Base-by-base conservation (phyloP, 1,140 invertebrate genomes). In the Drosophila varians region DNA sequence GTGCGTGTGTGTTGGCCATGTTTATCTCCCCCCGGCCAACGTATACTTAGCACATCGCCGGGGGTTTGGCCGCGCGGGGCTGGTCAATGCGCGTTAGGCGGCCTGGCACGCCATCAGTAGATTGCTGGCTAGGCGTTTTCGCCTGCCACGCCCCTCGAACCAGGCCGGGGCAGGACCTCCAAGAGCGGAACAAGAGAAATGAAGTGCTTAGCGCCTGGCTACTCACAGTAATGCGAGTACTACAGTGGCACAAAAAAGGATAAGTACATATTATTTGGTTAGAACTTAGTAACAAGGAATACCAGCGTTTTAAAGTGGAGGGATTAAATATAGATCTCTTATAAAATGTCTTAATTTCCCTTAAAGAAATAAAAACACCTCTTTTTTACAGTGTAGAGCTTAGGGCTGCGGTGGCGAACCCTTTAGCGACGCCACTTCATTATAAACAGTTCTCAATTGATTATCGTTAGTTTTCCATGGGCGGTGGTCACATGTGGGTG, bases 401-500 rank as follows among this genome's bases (percentile, higher is more conserved):
- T 19, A 31, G 12, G 9, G 8, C 2, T 45, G 19, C 43, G 51
- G 34, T 31, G 49, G 28, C 18, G 42, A 72, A 72, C 56, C 56
- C 76, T 73, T 69, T 69, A 72, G 66, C 62, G 54, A 82, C 72
- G 45, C 80, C 80, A 86, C 80, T 84, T 84, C 80, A 86, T 84
- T 84, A 86, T 84, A 86, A 79, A 86, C 80, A 86, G 86, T 84
- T 84, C 80, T 84, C 80, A 84, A 84, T 84, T 84, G 80, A 84
- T 84, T 86, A 84, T 84, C 80, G 80, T 86, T 86, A 86, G 76
- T 68, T 84, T 51, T 45, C 57, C 45, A 21, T 36, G 38, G 23
- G 34, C 18, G 38, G 21, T 38, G 36, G 12, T 31, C 28, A 47
- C 6, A 3, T 40, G 40, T 40, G 12, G 19, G 28, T 57, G 40